phyloP scores from a whole-genome alignment of 2,888 invertebrate genomes.

The Rugalucina vietnamica region DNA sequence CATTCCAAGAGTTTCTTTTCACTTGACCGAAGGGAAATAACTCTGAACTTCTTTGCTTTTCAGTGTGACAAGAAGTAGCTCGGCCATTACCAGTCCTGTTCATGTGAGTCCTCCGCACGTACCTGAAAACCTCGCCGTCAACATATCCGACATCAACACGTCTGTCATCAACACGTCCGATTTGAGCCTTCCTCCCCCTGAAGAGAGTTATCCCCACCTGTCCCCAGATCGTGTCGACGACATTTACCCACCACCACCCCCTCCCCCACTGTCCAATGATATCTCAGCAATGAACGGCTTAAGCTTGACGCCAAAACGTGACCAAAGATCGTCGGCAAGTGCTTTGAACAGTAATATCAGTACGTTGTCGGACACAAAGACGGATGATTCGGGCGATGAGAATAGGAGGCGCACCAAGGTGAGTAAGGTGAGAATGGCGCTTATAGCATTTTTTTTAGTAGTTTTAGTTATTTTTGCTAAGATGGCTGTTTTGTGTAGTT shows the following conservation, averaged over 20 bases:
- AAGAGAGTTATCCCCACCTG: not conserved
- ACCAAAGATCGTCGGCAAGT: constrained; percentile 58
- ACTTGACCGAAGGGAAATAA: too few relatives aligned
- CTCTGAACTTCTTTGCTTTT: not conserved
- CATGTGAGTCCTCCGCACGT: not conserved
- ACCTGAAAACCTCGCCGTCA: not conserved
- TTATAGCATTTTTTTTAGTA: not conserved
- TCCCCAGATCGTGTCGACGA: constrained; percentile 22
- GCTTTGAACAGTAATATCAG: constrained; percentile 71
- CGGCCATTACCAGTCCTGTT: not conserved
- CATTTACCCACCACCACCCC: constrained; percentile 71
- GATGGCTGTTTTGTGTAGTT: too few relatives aligned
- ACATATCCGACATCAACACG: not conserved
- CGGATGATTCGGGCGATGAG: constrained; percentile 75
- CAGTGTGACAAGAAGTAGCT: constrained; percentile 7
- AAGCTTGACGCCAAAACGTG: constrained; percentile 55
- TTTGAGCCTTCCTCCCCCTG: not conserved
- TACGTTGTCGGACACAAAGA: constrained; percentile 68
- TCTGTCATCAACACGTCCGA: not conserved
- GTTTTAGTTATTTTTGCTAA: not conserved
- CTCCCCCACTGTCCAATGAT: constrained; percentile 67
- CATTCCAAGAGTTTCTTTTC: too few relatives aligned
- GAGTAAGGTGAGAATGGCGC: constrained; percentile 20
- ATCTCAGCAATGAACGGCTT: constrained; percentile 41
- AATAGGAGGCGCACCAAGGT: constrained; percentile 72